These are phyloP conservation scores for Vesta saturnalis DNA, from an alignment of 2,888 invertebrate genomes.

Conservation along the genomic window DNA sequence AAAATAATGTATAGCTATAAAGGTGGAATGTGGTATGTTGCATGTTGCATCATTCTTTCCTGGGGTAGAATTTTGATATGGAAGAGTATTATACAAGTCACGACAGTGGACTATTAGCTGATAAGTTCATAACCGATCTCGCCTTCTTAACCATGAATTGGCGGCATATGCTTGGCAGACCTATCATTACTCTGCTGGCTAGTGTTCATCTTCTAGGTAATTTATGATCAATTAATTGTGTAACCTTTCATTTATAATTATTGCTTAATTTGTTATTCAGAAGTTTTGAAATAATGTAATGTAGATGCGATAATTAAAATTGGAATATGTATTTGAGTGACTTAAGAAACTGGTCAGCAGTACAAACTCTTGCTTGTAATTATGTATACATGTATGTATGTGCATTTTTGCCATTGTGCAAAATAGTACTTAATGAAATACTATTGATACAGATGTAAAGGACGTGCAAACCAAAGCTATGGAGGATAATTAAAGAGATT, in stretches of 20 bases:
- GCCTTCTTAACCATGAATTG: slow-evolving; percentile 96
- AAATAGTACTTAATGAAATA: too few species aligned
- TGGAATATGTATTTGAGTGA: too few species aligned
- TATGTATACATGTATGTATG: too few species aligned
- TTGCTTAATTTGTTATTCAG: background rate
- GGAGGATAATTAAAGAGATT: too few species aligned
- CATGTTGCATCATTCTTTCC: slow-evolving; percentile 46
- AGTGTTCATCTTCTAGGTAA: slow-evolving; percentile 88
- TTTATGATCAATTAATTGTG: slow-evolving; percentile 15
- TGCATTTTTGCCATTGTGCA: too few species aligned
- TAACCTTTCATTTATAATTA: background rate
- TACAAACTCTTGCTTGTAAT: too few species aligned
- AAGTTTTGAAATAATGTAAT: background rate
- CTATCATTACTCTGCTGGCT: slow-evolving; percentile 90
- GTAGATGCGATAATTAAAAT: too few species aligned
- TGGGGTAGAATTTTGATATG: slow-evolving; percentile 83
- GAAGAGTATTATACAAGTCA: slow-evolving; percentile 97
- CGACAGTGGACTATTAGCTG: slow-evolving; percentile 93
- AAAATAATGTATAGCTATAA: slow-evolving; percentile 33
- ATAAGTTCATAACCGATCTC: slow-evolving; percentile 93
- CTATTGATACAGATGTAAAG: too few species aligned
- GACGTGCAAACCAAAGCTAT: too few species aligned
- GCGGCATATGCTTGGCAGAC: slow-evolving; percentile 97
- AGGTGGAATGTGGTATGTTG: slow-evolving; percentile 46
- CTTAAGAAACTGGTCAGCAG: too few species aligned